These are phyloP conservation scores for Protobothrops flavoviridis DNA, from an alignment of 2,113 vertebrate species.

Conservation along the genomic window DNA sequence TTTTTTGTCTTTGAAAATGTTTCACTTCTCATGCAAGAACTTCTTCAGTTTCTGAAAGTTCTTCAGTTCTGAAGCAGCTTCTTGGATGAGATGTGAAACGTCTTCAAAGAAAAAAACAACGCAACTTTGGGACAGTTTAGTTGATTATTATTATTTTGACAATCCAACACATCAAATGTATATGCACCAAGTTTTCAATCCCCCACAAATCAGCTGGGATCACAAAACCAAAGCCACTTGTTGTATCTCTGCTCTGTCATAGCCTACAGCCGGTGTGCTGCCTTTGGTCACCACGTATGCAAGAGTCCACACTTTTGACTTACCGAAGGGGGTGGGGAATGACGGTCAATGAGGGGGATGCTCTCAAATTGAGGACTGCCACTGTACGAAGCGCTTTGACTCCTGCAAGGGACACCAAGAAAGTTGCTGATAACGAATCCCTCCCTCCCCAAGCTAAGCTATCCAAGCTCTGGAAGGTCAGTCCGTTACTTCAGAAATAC, in stretches of 20 bases:
- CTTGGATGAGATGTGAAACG: background rate
- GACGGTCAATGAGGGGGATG: conserved; percentile 81
- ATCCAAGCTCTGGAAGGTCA: background rate
- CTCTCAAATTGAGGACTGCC: conserved; percentile 95
- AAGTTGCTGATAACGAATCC: background rate
- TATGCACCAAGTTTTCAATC: background rate
- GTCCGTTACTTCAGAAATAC: background rate
- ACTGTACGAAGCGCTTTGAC: conserved; percentile 96
- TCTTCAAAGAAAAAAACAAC: background rate
- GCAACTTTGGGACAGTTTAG: background rate
- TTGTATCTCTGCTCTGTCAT: too few relatives aligned
- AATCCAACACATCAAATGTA: background rate
- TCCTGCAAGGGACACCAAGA: conserved; percentile 71
- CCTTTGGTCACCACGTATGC: background rate
- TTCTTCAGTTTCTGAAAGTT: background rate
- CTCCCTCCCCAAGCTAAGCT: background rate
- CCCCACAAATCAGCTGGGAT: background rate
- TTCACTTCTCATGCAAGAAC: background rate
- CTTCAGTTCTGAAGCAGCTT: background rate
- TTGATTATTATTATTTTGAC: background rate
- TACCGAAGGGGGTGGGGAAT: conserved; percentile 86
- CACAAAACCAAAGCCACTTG: background rate
- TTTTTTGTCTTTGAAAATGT: background rate
- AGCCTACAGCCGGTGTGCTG: too few relatives aligned
- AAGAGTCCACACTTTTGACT: conserved; percentile 55